Evolutionary conservation across 2,113 vertebrate species (phyloP), one percentile per base, ranked within the genome.

Genomic region (Cololabis saira): DNA sequence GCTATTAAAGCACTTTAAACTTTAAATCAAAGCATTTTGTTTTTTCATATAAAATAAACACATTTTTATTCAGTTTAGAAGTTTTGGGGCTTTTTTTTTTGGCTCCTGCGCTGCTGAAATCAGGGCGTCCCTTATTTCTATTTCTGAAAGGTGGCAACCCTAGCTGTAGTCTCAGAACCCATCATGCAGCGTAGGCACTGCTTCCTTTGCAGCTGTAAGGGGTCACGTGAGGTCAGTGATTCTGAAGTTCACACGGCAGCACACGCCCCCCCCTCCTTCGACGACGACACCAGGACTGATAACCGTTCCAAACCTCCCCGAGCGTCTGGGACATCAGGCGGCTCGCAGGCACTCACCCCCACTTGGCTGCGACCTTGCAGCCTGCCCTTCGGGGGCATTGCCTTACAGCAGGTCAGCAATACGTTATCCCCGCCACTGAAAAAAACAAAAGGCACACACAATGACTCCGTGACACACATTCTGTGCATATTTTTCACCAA

Each of bases 401-500:
- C 70, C 74, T 88, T 90, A 88, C 89, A 73, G 57, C 44, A 65
- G 74, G 33, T 90, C 85, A 90, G 89, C 86, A 86, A 8, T 59
- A 65, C 65, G 22, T 54, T 60, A 71, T 53, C 63, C 50, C 49
- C 61, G 56, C 57, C 49, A 60, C 68, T n/a, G n/a, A 5, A 27
- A 42, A 30, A 62, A 61, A 41, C 67, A 71, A 40, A 63, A 70
- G 30, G 77, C 64, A 62, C 71, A 67, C 76, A 79, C 72, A 84
- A 19, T 73, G 78, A 84, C 72, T 70, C 44, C 78, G 78, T 81
- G 78, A 52, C 73, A 83, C 62, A 81, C 87, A 88, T 85, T 82
- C 78, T 84, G 59, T 61, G 65, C 87, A 88, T 90, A 85, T 83
- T 90, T n/a, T 87, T 80, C 64, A 30, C 66, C 40, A 55, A 74